Evolutionary conservation across 2,888 invertebrate genomes (phyloP), one percentile per base, ranked within the genome.

Genomic region (Folsomia candida): DNA sequence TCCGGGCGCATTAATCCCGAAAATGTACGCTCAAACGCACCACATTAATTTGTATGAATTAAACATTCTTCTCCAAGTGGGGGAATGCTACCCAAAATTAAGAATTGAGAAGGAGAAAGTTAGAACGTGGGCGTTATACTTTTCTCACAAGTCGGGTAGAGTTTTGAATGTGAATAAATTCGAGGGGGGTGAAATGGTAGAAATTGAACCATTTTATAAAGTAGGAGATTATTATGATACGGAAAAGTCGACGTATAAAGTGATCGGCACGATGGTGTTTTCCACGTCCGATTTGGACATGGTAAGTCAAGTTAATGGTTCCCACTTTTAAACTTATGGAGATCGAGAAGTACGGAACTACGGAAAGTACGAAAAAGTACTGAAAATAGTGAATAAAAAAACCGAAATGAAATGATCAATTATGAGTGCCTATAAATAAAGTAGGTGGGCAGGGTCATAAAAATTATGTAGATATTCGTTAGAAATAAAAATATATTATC

Each of bases 1-100:
- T 2, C 61, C 61, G 20, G 61, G 61, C 9, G 61, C 61, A 18
- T 28, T 61, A 3, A 61, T 61, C 6, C 61, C 61, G 28, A 61
- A 61, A 61, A 61, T 61, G 61, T 61, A 61, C n/a, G 28, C 26
- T 22, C 26, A 14, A 28, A 27, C 61, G 18, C 26, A 28, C 6
- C 6, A 18, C 18, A n/a, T 61, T 14, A 61, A 61, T 28, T 3
- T 61, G 27, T 29, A 27, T 25, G 61, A 61, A 11, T 61, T 61
- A 28, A 11, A 61, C 18, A 47, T 47, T 47, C 47, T 47, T 18
- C 18, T 47, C 9, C 47, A 47, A 47, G 9, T 18, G 9, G 9
- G 47, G 47, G 47, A 47, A 47, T 47, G 18, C 47, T 47, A 9
- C 47, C 47, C 9, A 47, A 11, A 47, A 9, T 18, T 9, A 11